These are phyloP conservation scores for Noctilio leporinus DNA, from an alignment of 2,113 vertebrate genomes.

Conservation along the genomic window DNA sequence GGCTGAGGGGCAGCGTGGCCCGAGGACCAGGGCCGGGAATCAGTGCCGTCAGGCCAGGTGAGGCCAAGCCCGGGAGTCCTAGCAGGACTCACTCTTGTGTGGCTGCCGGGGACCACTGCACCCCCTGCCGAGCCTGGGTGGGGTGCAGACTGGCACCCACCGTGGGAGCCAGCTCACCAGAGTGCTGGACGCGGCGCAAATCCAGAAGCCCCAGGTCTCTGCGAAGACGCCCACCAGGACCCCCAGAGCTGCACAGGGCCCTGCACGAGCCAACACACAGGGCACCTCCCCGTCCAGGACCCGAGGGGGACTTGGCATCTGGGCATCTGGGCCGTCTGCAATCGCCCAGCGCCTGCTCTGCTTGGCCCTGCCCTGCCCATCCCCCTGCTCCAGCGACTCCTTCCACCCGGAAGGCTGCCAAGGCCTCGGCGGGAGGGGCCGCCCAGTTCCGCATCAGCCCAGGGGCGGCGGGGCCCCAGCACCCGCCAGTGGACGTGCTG, in stretches of 20 bases:
- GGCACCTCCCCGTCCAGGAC: neutral
- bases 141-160: neutral
- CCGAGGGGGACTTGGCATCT: neutral
- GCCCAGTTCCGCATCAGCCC: neutral
- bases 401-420: neutral
- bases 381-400: neutral
- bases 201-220: neutral
- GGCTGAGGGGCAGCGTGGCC: fast-evolving
- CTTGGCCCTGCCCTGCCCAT: neutral
- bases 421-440: neutral
- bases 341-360: neutral
- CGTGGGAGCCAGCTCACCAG: fast-evolving
- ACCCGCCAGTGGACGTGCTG: neutral
- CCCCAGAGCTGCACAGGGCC: neutral
- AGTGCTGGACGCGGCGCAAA: neutral
- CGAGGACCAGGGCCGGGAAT: neutral
- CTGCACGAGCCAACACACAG: neutral
- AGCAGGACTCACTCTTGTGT: neutral
- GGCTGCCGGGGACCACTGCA: neutral
- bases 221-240: neutral
- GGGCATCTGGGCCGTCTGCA: neutral
- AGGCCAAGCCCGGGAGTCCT: neutral
- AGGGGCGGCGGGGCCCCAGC: neutral
- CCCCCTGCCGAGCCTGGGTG: neutral
- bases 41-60: neutral